These are phyloP conservation scores for Triplophysa dalaica DNA, from an alignment of 2,113 vertebrate genomes.

Conservation along the genomic window DNA sequence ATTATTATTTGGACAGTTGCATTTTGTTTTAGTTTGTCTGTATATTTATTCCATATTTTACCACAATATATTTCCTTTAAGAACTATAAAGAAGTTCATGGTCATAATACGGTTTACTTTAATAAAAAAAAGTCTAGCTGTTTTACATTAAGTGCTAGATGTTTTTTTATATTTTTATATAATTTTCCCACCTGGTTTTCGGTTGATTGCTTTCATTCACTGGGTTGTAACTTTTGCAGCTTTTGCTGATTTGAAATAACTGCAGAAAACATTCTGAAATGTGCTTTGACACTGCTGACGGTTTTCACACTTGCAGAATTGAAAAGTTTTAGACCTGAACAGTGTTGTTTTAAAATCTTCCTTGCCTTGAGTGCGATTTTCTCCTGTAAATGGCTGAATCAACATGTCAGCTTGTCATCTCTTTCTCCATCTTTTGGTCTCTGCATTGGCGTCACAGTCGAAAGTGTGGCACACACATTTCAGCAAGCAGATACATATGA, in stretches of 20 bases:
- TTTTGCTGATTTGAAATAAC: slow-evolving; percentile 6
- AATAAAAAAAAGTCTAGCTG: too few relatives aligned
- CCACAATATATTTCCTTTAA: too few relatives aligned
- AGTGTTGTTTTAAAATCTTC: too few relatives aligned
- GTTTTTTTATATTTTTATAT: too few relatives aligned
- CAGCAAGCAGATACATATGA: slow-evolving; percentile 27
- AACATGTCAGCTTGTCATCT: slow-evolving; percentile 20
- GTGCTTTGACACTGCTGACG: background rate
- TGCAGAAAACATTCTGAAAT: background rate
- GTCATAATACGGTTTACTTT: too few relatives aligned
- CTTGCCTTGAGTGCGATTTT: background rate
- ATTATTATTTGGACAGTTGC: too few relatives aligned
- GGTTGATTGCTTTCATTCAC: background rate
- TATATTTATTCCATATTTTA: too few relatives aligned
- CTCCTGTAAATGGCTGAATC: background rate
- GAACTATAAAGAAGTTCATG: too few relatives aligned
- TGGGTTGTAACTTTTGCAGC: background rate
- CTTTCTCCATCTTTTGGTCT: background rate
- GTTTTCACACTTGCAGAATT: slow-evolving; percentile 1
- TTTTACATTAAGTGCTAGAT: too few relatives aligned
- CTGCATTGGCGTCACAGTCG: background rate
- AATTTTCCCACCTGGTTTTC: too few relatives aligned
- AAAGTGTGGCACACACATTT: background rate
- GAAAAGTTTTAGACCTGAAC: background rate
- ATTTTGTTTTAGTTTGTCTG: too few relatives aligned